phyloP scores from a whole-genome alignment of 2,113 vertebrate species.

The Trichechus manatus region DNA sequence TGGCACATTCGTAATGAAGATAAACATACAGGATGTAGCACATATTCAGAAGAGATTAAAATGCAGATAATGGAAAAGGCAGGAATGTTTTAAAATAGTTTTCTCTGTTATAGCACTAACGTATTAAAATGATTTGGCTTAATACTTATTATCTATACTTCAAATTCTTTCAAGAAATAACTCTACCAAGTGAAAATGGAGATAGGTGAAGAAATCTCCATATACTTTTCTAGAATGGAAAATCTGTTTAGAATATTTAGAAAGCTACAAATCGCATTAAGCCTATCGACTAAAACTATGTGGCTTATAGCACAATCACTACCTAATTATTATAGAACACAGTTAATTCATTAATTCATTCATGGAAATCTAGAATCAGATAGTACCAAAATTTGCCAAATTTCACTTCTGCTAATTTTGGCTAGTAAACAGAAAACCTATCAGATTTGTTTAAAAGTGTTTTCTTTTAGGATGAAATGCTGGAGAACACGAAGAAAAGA shows the following conservation, averaged over 20 bases:
- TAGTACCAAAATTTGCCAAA: background rate
- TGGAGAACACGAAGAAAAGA: background rate
- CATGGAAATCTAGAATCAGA: background rate
- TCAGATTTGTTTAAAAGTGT: conserved; percentile 27
- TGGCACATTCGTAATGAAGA: background rate
- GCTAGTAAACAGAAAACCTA: background rate
- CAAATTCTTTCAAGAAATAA: conserved; percentile 47
- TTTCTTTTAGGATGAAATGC: conserved; percentile 33
- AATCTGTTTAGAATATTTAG: background rate
- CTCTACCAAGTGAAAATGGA: background rate
- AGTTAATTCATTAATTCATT: background rate
- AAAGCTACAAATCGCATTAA: background rate
- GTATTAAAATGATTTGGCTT: background rate
- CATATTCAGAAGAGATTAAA: background rate
- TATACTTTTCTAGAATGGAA: background rate
- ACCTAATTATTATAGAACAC: background rate
- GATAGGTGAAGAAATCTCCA: conserved; percentile 25
- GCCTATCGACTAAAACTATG: conserved; percentile 33
- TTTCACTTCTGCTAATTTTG: conserved; percentile 20
- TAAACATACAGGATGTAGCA: background rate
- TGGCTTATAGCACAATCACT: background rate
- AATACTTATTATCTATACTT: background rate
- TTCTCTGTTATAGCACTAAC: background rate
- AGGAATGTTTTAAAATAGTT: background rate
- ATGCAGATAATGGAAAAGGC: background rate